Evolutionary conservation across 2,888 invertebrate genomes (phyloP), one percentile per base, ranked within the genome.

Genomic region (Allolobophora icterica): DNA sequence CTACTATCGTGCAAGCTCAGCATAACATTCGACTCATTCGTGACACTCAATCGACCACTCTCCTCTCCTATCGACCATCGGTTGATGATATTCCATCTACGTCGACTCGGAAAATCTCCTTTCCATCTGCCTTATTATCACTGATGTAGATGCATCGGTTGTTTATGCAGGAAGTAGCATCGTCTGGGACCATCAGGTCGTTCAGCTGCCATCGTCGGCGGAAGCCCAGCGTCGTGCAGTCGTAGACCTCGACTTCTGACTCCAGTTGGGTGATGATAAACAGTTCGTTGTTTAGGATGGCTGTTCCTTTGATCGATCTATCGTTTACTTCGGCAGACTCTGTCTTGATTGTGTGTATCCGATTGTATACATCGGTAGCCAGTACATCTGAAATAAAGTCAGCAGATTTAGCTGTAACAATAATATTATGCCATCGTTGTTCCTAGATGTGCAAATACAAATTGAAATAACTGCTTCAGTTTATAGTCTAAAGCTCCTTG

Each of bases 211-310:
- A 87, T 35, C 21, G 1, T 38, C 87, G 17, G 34, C 87, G 38
- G 38, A 87, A 38, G 19, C 8, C 21, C 2, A 87, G 87, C 15
- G 87, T 35, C 5, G 87, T 87, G 34, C 35, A 87, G 38, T 87
- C 87, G 19, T 34, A 87, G 87, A 87, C 87, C 24, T 87, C 87
- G 24, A 87, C 87, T 35, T 87, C 87, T 15, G 87, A 87, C n/a
- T 87, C 87, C 34, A 34, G 34, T 34, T 87, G 87, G 38, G 35
- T 87, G 21, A 87, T 24, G 87, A 87, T 87, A 33, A 35, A 87
- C 35, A 87, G 34, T 87, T 87, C 87, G 87, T 87, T 87, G 87
- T 87, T 87, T 19, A 87, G 38, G 15, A 87, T 34, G 17, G 87
- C 87, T 5, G n/a, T 33, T 87, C 87, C 87, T 87, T 87, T 87